A percentile compares a stretch with the other conserved stretches of the same genome.
phyloP scores from a whole-genome alignment of 2,888 invertebrate species.

The Parascotia fuliginaria region DNA sequence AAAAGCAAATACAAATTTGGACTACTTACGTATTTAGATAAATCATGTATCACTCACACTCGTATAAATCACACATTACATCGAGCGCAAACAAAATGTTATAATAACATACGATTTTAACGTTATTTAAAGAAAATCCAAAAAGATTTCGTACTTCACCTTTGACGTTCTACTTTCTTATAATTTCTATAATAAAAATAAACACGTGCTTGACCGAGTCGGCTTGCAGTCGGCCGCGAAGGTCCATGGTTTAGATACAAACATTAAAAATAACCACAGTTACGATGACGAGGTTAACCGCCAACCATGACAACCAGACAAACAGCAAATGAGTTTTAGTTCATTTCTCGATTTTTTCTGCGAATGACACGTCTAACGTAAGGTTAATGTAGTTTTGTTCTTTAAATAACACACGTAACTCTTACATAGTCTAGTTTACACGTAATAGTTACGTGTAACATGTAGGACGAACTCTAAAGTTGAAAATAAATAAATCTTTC shows the following conservation, averaged over 20 bases:
- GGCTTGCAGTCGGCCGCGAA: conserved; percentile 50
- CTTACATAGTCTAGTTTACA: conserved; percentile 9
- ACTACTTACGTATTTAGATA: no score
- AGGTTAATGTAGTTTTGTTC: conserved; percentile 19
- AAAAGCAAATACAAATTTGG: no score
- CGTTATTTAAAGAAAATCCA: conserved; percentile 15
- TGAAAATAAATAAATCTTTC: conserved; percentile 25
- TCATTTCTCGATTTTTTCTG: conserved; percentile 22
- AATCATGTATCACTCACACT: no score
- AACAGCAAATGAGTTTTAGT: conserved; percentile 38
- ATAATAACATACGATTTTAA: not conserved
- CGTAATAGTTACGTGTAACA: conserved; percentile 33
- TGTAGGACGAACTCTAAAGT: conserved; percentile 27
- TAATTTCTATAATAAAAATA: conserved; percentile 52
- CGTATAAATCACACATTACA: no score
- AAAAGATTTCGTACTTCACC: conserved; percentile 38
- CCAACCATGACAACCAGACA: conserved; percentile 51
- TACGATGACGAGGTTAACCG: conserved; percentile 54
- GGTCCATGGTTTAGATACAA: conserved; percentile 50
- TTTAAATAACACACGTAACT: not conserved
- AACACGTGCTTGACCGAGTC: conserved; percentile 48
- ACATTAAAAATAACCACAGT: conserved; percentile 48
- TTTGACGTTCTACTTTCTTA: conserved; percentile 43
- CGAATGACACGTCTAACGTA: conserved; percentile 23
- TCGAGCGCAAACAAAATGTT: not conserved